Evolutionary conservation across 2,797 vertebrate species (phyloP), one percentile per base, ranked within the genome.

Genomic region (Poecilia picta): DNA sequence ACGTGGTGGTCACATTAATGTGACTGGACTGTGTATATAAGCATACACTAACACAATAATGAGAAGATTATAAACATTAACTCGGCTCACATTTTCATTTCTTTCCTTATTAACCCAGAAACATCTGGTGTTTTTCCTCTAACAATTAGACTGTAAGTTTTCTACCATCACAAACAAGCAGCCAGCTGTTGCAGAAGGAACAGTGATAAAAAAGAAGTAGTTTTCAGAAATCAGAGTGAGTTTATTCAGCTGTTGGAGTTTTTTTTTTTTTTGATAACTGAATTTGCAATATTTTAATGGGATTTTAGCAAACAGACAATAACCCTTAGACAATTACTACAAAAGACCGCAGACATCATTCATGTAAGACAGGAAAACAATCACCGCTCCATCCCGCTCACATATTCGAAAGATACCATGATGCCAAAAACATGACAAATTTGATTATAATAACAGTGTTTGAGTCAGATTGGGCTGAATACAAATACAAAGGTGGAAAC

Each of bases 101-200:
- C 81, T 47, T 20, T 28, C 75, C 71, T 66, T 72, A 72, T 62
- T 73, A 18, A 57, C 16, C 64, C 11, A 4, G 49, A 76, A 82
- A 64, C 75, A 76, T 49, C 75, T 62, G 2, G 33, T 71, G 12
- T 18, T 78, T 57, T 8, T 39, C 33, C 70, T 47, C 36, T 72
- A 76, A 77, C 62, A 33, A 80, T 51, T 46, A 36, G 28, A 49
- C 11, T 55, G 45, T 47, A 75, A n/a, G 13, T 12, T 28, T 45
- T 57, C 31, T 31, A 10, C 66, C 72, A 72, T 41, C 36, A 31
- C 2, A 45, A 77, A 74, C 46, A 76, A 75, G 86, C 62, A 72
- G 72, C 77, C 80, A 85, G 88, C 82, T 86, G 84, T 87, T 90
- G 74, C 89, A 78, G 51, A 81, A 86, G 90, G 85, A 86, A 82